These are phyloP conservation scores for Drosophila meridionalis DNA, from an alignment of 2,888 invertebrate genomes.

Conservation along the genomic window DNA sequence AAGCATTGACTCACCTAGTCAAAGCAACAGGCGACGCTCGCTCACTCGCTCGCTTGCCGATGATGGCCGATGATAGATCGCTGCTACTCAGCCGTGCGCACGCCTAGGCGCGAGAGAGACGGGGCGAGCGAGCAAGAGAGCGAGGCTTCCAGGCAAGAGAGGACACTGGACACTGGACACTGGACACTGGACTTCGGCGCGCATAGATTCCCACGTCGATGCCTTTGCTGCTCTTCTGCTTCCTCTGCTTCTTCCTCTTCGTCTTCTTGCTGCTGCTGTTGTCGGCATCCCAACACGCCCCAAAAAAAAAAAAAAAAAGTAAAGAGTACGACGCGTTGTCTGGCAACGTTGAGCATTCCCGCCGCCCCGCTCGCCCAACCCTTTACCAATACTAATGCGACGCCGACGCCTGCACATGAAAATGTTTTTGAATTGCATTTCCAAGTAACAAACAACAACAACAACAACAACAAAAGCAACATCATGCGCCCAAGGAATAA, in stretches of 20 bases:
- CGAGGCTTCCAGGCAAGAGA: conserved; percentile 11
- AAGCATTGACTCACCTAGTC: conserved; percentile 68
- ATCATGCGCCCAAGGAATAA: conserved; percentile 39
- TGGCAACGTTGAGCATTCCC: conserved; percentile 36
- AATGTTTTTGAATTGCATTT: conserved; percentile 77
- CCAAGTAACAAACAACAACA: conserved; percentile 75
- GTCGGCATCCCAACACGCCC: conserved; percentile 46
- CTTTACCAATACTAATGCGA: conserved; percentile 1
- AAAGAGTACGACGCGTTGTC: conserved; percentile 54
- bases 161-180: conserved; percentile 32
- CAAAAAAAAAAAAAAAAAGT: conserved; percentile 26
- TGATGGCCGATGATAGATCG: conserved; percentile 61
- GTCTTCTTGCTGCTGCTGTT: conserved; percentile 14
- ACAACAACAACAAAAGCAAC: conserved; percentile 61
- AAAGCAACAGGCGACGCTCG: conserved; percentile 24
- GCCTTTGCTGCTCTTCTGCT: conserved; percentile 9
- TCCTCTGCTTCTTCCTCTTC: conserved; percentile 8
- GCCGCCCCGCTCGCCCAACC: conserved; percentile 2
- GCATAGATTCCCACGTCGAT: conserved; percentile 42
- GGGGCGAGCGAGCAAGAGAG: background rate
- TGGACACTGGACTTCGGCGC: conserved; percentile 21
- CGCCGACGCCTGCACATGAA: conserved; percentile 55
- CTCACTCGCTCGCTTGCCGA: conserved; percentile 3
- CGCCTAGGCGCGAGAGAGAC: conserved; percentile 8
- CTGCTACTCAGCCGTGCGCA: conserved; percentile 29